These are phyloP conservation scores for Antidorcas marsupialis DNA, from an alignment of 2,113 vertebrate species.

Conservation along the genomic window DNA sequence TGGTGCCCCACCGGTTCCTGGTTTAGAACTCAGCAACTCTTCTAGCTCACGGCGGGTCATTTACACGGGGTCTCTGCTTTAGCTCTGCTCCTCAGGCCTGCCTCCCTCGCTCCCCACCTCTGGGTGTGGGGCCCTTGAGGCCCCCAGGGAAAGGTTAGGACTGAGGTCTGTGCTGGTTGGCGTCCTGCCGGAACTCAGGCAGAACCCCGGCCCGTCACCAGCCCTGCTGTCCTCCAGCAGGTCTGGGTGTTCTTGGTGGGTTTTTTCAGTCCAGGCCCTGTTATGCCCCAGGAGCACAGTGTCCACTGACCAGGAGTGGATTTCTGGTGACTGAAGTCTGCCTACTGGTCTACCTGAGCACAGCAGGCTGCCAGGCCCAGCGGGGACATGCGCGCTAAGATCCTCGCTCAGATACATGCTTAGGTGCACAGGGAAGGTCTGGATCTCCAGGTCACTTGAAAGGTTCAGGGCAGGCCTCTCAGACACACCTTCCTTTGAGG, in stretches of 20 bases:
- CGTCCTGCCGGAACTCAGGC: background rate
- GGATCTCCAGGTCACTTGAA: slow-evolving; percentile 56
- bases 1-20: rapidly evolving
- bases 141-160: slow-evolving; percentile 53
- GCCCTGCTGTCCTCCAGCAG: slow-evolving; percentile 25
- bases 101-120: background rate
- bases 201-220: slow-evolving; percentile 26
- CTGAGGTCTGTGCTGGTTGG: no score
- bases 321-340: slow-evolving; percentile 89
- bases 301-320: slow-evolving; percentile 85
- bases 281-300: slow-evolving; percentile 84
- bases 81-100: slow-evolving; percentile 24
- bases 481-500: background rate
- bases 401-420: slow-evolving; percentile 65
- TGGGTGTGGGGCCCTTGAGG: slow-evolving; percentile 24
- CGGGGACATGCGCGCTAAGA: slow-evolving; percentile 68
- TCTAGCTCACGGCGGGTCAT: slow-evolving; percentile 42
- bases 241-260: slow-evolving; percentile 52
- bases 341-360: slow-evolving; percentile 78
- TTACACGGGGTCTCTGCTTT: slow-evolving; percentile 37
- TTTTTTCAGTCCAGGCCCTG: slow-evolving; percentile 81
- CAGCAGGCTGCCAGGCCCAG: slow-evolving; percentile 78
- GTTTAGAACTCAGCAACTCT: background rate
- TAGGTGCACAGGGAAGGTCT: slow-evolving; percentile 59
- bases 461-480: slow-evolving; percentile 24